Conservation (phyloP, 2,888 invertebrate species). For the Rhagophthalmus giganteus region DNA sequence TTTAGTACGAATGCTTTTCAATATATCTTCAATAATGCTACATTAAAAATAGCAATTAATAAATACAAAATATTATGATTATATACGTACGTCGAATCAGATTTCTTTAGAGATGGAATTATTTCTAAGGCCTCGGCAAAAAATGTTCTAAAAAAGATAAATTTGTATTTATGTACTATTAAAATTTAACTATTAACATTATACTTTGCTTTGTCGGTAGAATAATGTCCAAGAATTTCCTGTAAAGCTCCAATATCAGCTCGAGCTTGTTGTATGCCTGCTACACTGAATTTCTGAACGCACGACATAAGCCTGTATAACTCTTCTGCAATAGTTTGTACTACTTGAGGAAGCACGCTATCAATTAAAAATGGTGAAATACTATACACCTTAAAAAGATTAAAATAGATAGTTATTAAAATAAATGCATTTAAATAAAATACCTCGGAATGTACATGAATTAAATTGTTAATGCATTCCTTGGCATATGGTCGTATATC, state of each 20-base stretch:
- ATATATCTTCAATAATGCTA: constrained; percentile 65
- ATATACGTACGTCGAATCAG: constrained; percentile 48
- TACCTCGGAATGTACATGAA: constrained; percentile 77
- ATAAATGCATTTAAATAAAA: constrained; percentile 14
- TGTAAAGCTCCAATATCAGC: constrained; percentile 74
- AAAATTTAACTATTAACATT: constrained; percentile 2
- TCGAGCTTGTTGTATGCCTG: constrained; percentile 77
- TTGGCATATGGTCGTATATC: constrained; percentile 88
- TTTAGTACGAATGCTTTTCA: constrained; percentile 64
- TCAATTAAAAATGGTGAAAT: constrained; percentile 78
- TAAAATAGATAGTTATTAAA: not conserved
- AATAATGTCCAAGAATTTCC: constrained; percentile 66
- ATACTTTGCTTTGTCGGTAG: constrained; percentile 68
- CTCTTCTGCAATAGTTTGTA: constrained; percentile 92
- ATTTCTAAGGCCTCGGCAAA: constrained; percentile 81
- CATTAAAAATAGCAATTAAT: constrained; percentile 10
- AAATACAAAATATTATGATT: constrained; percentile 8
- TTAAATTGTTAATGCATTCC: constrained; percentile 81
- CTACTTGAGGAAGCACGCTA: constrained; percentile 73
- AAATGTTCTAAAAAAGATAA: constrained; percentile 64
- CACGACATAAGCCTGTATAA: constrained; percentile 84
- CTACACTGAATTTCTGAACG: constrained; percentile 68
- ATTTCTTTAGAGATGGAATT: constrained; percentile 67
- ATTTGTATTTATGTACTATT: not conserved
- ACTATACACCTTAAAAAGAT: constrained; percentile 67